phyloP scores from a whole-genome alignment of 2,113 vertebrate genomes.

The Nothocercus nigrocapillus region DNA sequence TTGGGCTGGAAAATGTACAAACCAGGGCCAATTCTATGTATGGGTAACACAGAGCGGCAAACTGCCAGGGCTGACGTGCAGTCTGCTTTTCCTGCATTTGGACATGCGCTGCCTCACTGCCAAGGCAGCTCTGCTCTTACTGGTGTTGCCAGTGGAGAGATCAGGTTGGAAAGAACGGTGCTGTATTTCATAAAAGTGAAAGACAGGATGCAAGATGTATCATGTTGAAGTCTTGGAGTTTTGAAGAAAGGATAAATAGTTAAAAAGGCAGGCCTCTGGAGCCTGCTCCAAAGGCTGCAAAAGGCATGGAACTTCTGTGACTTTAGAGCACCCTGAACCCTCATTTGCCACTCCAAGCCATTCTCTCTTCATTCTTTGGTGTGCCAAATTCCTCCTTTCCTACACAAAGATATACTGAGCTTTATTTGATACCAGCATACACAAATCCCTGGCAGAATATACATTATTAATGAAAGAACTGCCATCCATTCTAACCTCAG shows the following conservation, averaged over 20 bases:
- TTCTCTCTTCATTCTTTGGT: rapidly evolving
- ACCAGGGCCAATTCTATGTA: background rate
- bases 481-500: background rate
- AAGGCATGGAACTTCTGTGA: background rate
- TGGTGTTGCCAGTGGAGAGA: background rate
- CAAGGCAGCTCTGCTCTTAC: background rate
- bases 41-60: rapidly evolving
- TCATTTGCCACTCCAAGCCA: background rate
- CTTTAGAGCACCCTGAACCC: background rate
- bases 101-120: background rate
- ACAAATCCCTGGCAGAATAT: background rate
- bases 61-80: background rate
- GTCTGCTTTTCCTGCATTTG: background rate
- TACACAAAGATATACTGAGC: background rate
- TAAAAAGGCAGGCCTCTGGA: rapidly evolving
- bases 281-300: background rate
- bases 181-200: background rate
- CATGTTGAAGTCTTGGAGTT: background rate
- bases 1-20: background rate
- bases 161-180: background rate
- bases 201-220: background rate
- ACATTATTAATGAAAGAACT: background rate
- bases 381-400: background rate
- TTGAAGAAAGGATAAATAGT: background rate
- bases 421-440: background rate